Conservation (phyloP, 2,797 vertebrate genomes). For the Spinus olivaceus region DNA sequence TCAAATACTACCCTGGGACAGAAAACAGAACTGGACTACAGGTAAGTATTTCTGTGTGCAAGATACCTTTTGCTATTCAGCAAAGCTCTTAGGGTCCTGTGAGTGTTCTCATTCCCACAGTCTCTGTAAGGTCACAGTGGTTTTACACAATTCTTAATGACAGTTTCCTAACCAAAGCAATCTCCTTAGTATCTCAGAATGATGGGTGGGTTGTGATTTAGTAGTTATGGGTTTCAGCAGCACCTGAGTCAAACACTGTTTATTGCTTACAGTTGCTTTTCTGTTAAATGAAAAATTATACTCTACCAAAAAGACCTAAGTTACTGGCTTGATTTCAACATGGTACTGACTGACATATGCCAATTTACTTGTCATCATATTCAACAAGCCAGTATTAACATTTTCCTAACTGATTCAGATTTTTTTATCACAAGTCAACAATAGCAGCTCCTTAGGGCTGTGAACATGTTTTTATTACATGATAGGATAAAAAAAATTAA, state of each 20-base stretch:
- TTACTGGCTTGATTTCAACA: conserved; percentile 34
- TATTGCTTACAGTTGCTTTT: conserved; percentile 47
- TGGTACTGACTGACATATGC: conserved; percentile 40
- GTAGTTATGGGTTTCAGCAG: conserved; percentile 66
- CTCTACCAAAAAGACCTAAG: neutral
- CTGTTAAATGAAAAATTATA: conserved; percentile 54
- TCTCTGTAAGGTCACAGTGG: neutral
- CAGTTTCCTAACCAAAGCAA: neutral
- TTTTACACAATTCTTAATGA: conserved; percentile 9
- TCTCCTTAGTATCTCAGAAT: neutral
- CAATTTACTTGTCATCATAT: conserved; percentile 66
- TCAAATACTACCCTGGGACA: neutral
- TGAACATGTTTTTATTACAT: neutral
- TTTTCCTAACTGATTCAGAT: neutral
- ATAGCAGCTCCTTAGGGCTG: neutral
- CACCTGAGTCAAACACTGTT: conserved; percentile 45
- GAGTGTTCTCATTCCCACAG: neutral
- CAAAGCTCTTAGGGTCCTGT: neutral
- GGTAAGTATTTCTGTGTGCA: neutral
- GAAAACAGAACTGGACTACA: neutral
- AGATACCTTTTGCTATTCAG: neutral
- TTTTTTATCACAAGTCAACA: neutral
- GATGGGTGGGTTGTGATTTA: conserved; percentile 24
- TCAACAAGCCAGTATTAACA: conserved; percentile 15
- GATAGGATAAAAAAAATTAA: neutral